Percentiles rank a stretch among this genome's conserved stretches.
Evolutionary conservation across 2,888 invertebrate species (phyloP).

Genomic region (Xiphydria camelus): DNA sequence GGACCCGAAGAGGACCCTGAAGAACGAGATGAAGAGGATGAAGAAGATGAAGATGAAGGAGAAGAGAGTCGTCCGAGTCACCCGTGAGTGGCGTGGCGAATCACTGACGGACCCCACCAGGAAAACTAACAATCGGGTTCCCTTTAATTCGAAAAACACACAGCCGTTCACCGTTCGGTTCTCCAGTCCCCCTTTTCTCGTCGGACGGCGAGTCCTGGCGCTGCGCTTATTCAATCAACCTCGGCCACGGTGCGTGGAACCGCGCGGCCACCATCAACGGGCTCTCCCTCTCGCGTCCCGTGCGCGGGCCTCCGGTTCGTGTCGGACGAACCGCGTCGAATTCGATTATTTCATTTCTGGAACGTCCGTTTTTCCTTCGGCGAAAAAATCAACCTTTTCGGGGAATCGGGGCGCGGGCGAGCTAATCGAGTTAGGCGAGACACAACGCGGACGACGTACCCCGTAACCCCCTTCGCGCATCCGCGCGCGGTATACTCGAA

Average conservation of each 20-base stretch:
- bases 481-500: too few relatives aligned
- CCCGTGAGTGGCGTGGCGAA: conserved; percentile 35
- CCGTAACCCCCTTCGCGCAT: too few relatives aligned
- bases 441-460: not conserved
- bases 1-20: conserved; percentile 3
- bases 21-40: conserved; percentile 11
- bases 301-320: too few relatives aligned
- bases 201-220: too few relatives aligned
- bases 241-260: conserved; percentile 11
- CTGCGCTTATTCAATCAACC: conserved; percentile 18
- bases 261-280: not conserved
- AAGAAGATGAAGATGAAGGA: conserved; percentile 15
- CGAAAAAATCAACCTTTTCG: conserved; percentile 14
- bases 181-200: too few relatives aligned
- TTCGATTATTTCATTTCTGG: conserved; percentile 5
- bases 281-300: too few relatives aligned
- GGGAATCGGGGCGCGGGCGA: conserved; percentile 13
- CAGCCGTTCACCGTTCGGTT: conserved; percentile 15
- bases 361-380: conserved; percentile 7
- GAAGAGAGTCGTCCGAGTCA: conserved; percentile 14
- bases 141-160: conserved; percentile 38
- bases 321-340: conserved; percentile 4
- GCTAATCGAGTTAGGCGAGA: conserved; percentile 14
- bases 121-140: conserved; percentile 38
- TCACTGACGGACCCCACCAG: conserved; percentile 31